Percentiles rank a stretch among this genome's conserved stretches.
phyloP scores from a whole-genome alignment of 2,888 invertebrate species.

The Ectropis crepuscularia region DNA sequence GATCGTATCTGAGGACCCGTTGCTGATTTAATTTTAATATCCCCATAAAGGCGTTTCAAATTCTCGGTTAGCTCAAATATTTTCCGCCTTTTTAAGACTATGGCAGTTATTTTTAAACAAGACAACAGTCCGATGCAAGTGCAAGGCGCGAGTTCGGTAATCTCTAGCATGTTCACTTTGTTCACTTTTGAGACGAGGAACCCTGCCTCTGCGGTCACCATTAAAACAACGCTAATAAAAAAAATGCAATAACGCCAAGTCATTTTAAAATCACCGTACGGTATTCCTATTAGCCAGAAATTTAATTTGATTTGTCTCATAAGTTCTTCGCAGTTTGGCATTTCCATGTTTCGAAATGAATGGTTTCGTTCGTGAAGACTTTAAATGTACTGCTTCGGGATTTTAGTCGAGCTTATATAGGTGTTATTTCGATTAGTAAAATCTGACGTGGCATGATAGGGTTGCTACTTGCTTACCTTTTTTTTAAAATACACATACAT shows the following conservation, averaged over 20 bases:
- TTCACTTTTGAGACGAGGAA: slow-evolving; percentile 62
- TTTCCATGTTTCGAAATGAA: slow-evolving; percentile 46
- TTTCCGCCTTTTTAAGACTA: slow-evolving; percentile 48
- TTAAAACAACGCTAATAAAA: slow-evolving; percentile 43
- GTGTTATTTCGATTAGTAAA: slow-evolving; percentile 10
- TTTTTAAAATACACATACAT: too few relatives aligned
- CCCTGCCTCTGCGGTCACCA: slow-evolving; percentile 50
- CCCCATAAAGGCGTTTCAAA: slow-evolving; percentile 52
- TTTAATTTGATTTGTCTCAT: slow-evolving; percentile 60
- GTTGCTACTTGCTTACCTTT: slow-evolving; percentile 8
- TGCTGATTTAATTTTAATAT: slow-evolving; percentile 48
- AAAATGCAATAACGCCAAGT: slow-evolving; percentile 51
- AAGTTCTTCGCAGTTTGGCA: slow-evolving; percentile 60
- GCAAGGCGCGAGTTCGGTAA: slow-evolving; percentile 66
- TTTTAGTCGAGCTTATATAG: slow-evolving; percentile 13
- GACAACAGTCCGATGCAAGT: slow-evolving; percentile 59
- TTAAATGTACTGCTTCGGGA: slow-evolving; percentile 6
- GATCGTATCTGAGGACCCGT: slow-evolving; percentile 51
- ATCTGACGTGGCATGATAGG: slow-evolving; percentile 17
- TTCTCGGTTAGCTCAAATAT: slow-evolving; percentile 53
- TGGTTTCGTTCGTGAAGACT: background rate
- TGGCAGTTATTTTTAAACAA: slow-evolving; percentile 53
- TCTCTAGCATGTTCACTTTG: slow-evolving; percentile 60
- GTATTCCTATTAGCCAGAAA: slow-evolving; percentile 61
- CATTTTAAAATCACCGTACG: slow-evolving; percentile 50